These are phyloP conservation scores for Euura saliciscinereae DNA, from an alignment of 1,140 invertebrate genomes.

Conservation along the genomic window DNA sequence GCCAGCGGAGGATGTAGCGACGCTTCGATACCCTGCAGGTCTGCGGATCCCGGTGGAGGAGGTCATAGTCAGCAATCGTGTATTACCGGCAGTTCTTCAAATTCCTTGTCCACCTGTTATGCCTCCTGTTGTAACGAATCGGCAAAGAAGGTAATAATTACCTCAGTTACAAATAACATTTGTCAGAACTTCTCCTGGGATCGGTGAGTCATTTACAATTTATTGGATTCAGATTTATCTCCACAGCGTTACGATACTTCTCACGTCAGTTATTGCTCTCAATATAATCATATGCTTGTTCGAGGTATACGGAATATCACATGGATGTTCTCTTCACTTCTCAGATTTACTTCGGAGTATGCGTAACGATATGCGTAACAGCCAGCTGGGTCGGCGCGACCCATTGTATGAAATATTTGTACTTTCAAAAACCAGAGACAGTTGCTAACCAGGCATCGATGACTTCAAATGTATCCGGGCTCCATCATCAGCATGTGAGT, in stretches of 20 bases:
- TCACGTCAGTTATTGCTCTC: no score
- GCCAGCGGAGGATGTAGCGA: conserved; percentile 39
- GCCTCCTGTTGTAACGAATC: conserved; percentile 54
- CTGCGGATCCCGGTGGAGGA: conserved; percentile 40
- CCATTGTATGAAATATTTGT: conserved; percentile 87
- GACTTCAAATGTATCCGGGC: conserved; percentile 49
- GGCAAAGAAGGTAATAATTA: conserved; percentile 47
- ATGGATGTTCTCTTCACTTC: conserved; percentile 43
- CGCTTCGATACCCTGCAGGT: conserved; percentile 43
- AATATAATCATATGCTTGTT: neutral
- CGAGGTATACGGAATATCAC: conserved; percentile 15
- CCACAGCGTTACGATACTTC: no score
- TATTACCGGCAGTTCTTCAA: conserved; percentile 37
- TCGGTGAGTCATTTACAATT: no score
- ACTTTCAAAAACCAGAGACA: conserved; percentile 62
- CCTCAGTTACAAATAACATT: conserved; percentile 1
- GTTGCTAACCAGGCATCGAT: conserved; percentile 43
- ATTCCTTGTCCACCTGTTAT: conserved; percentile 45
- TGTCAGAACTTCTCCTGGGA: no score
- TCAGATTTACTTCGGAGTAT: conserved; percentile 86
- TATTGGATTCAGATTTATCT: no score
- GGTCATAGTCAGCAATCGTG: conserved; percentile 45
- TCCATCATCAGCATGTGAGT: conserved; percentile 57
- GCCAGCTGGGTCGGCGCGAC: conserved; percentile 89
- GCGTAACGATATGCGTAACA: conserved; percentile 82